Percentiles rank a stretch among this genome's conserved stretches.
Evolutionary conservation across 2,888 invertebrate species (phyloP).

Genomic region (Chrysodeixis includens): DNA sequence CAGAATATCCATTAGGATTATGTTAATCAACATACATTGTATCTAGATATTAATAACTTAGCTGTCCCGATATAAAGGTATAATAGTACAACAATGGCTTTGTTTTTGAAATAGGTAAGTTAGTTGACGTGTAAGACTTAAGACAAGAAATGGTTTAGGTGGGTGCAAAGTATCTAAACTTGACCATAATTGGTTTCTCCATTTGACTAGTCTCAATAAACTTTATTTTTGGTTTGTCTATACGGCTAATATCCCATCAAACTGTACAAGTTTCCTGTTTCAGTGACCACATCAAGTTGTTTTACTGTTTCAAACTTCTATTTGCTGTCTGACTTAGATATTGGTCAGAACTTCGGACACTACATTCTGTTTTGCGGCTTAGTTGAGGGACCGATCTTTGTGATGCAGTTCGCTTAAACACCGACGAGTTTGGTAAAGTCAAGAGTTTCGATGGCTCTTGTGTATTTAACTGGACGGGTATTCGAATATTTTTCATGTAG

Average conservation of each 20-base stretch:
- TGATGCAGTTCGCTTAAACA: conserved; percentile 34
- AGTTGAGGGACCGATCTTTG: conserved; percentile 41
- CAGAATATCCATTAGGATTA: background rate
- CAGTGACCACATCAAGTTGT: background rate
- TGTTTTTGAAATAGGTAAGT: too few species aligned
- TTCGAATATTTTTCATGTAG: conserved; percentile 5
- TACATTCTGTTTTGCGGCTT: conserved; percentile 42
- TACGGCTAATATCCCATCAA: too few species aligned
- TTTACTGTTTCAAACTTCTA: conserved; percentile 20
- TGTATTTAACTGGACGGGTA: conserved; percentile 20
- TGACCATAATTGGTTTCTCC: too few species aligned
- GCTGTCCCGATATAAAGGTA: background rate
- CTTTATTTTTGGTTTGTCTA: too few species aligned
- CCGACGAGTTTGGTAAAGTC: conserved; percentile 37
- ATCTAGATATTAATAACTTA: background rate
- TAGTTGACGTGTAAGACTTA: too few species aligned
- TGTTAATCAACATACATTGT: background rate
- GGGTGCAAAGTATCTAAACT: too few species aligned
- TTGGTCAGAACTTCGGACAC: conserved; percentile 41
- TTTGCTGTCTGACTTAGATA: conserved; percentile 26
- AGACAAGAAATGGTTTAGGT: too few species aligned
- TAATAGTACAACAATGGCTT: too few species aligned
- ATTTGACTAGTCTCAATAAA: too few species aligned
- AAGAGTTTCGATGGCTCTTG: conserved; percentile 22
- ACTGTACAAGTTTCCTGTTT: background rate